Conservation (phyloP, 2,888 invertebrate genomes). For the Litoditis marina region DNA sequence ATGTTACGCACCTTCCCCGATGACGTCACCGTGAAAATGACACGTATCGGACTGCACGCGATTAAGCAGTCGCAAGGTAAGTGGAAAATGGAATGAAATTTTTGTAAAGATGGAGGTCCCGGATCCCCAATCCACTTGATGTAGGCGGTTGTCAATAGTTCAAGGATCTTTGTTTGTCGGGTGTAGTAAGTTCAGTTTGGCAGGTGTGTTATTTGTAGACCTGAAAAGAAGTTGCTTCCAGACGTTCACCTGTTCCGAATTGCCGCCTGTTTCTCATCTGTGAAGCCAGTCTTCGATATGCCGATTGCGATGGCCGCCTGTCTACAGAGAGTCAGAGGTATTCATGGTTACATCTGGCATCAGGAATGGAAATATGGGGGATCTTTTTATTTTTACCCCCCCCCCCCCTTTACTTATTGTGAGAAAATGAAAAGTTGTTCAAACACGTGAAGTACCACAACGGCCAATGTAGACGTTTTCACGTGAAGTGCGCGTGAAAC, state of each 20-base stretch:
- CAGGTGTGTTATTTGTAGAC: too few species aligned
- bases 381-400: too few species aligned
- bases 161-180: neutral
- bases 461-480: too few species aligned
- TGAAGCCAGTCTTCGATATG: conserved; percentile 1
- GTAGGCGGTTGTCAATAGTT: neutral
- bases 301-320: conserved; percentile 5
- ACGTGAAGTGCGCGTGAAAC: too few species aligned
- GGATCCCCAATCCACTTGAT: neutral
- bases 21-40: neutral
- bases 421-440: too few species aligned
- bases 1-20: conserved; percentile 2
- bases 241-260: conserved; percentile 38
- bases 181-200: neutral
- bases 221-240: neutral
- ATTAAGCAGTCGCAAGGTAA: conserved; percentile 10
- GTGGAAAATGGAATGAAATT: too few species aligned
- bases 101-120: too few species aligned
- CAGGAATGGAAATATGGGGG: too few species aligned
- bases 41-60: conserved; percentile 4
- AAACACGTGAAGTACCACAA: too few species aligned
- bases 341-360: too few species aligned
- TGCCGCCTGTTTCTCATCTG: conserved; percentile 27
- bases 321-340: conserved; percentile 13
- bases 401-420: too few species aligned